phyloP scores from a whole-genome alignment of 1,140 invertebrate species.

The Caerostris extrusa region DNA sequence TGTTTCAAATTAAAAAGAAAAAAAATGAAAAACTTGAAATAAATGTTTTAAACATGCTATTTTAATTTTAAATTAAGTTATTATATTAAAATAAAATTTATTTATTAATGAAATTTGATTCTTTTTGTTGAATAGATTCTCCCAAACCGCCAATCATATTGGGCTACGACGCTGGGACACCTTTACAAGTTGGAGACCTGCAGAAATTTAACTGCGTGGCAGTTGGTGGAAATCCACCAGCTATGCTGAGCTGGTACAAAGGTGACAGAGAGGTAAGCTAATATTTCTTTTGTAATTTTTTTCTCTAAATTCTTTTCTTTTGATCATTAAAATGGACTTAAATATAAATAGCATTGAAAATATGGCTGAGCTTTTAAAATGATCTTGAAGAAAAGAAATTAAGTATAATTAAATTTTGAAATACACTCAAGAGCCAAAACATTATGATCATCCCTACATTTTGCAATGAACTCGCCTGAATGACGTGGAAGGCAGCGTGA shows the following conservation, averaged over 20 bases:
- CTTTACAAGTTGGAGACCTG: constrained; percentile 91
- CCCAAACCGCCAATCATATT: constrained; percentile 94
- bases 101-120: too few species aligned
- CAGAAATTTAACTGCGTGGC: constrained; percentile 95
- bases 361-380: neutral
- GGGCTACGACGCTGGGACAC: constrained; percentile 90
- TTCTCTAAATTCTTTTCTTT: neutral
- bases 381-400: too few species aligned
- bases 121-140: constrained; percentile 87
- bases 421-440: too few species aligned
- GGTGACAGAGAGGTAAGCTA: constrained; percentile 93
- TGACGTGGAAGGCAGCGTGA: too few species aligned
- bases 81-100: too few species aligned
- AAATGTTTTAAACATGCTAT: too few species aligned
- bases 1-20: too few species aligned
- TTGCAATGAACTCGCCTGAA: too few species aligned
- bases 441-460: too few species aligned
- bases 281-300: neutral
- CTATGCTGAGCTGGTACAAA: constrained; percentile 96
- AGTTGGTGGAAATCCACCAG: constrained; percentile 96
- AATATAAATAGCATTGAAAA: neutral
- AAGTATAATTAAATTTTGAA: too few species aligned
- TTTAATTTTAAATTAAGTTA: too few species aligned
- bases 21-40: too few species aligned
- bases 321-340: neutral